Conservation (phyloP, 2,113 vertebrate genomes). For the Etheostoma cragini region DNA sequence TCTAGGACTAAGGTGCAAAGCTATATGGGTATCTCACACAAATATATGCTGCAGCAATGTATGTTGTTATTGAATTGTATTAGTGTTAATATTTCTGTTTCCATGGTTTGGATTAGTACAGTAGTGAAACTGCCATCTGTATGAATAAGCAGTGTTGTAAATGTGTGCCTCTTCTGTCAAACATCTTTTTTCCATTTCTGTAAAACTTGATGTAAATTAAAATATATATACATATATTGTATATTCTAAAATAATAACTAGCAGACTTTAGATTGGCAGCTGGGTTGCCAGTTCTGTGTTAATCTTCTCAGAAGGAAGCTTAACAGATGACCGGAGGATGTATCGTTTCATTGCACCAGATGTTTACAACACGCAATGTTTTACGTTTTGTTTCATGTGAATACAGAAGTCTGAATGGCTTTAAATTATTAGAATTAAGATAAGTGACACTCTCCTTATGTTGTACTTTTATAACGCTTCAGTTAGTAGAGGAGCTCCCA, state of each 20-base stretch:
- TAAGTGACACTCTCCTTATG: slow-evolving; percentile 8
- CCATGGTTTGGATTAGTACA: slow-evolving; percentile 39
- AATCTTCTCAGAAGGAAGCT: slow-evolving; percentile 34
- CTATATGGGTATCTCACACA: slow-evolving; percentile 54
- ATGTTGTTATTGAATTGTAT: slow-evolving; percentile 46
- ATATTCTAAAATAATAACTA: slow-evolving; percentile 31
- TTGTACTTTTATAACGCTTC: slow-evolving; percentile 14
- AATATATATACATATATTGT: slow-evolving; percentile 7
- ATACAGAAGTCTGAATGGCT: slow-evolving; percentile 25
- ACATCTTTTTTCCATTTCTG: slow-evolving; percentile 60
- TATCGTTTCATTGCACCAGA: slow-evolving; percentile 25
- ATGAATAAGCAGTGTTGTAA: slow-evolving; percentile 69
- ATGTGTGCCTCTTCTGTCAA: slow-evolving; percentile 70
- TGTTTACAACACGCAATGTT: slow-evolving; percentile 58
- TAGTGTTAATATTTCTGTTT: slow-evolving; percentile 45
- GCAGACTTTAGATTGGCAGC: slow-evolving; percentile 68
- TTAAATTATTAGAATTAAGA: slow-evolving; percentile 9
- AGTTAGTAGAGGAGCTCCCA: slow-evolving; percentile 6
- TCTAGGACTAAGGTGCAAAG: slow-evolving; percentile 44
- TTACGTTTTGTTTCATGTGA: slow-evolving; percentile 34
- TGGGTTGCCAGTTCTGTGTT: slow-evolving; percentile 73
- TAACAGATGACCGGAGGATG: slow-evolving; percentile 6
- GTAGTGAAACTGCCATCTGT: slow-evolving; percentile 72
- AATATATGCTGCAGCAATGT: slow-evolving; percentile 72
- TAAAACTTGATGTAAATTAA: slow-evolving; percentile 44